These are phyloP conservation scores for Podarcis cretensis DNA, from an alignment of 2,113 vertebrate species.

Conservation along the genomic window DNA sequence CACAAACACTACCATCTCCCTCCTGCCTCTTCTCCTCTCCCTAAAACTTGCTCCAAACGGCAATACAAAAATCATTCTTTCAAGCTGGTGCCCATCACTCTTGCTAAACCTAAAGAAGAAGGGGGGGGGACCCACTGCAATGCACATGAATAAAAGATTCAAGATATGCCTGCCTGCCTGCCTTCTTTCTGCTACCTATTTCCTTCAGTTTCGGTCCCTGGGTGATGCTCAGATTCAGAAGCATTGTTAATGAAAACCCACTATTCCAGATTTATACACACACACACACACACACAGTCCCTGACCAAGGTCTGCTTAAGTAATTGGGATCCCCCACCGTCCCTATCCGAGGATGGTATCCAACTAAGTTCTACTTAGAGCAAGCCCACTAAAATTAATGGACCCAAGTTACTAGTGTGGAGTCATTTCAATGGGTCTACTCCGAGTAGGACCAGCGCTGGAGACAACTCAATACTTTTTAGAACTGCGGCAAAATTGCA, in stretches of 20 bases:
- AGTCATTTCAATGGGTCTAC: no score
- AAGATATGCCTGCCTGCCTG: neutral
- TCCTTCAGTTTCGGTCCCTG: neutral
- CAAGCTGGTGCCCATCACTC: neutral
- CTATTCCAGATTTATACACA: neutral
- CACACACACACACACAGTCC: no score
- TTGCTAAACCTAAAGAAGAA: neutral
- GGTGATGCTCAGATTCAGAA: neutral
- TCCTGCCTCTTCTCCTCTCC: neutral
- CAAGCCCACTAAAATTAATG: no score
- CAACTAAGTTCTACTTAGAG: no score
- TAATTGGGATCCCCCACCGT: no score
- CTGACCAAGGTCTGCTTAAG: neutral
- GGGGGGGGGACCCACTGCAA: neutral
- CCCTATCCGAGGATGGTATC: no score
- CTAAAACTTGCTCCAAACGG: accelerated
- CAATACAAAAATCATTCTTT: neutral
- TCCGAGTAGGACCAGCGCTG: no score
- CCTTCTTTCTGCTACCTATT: neutral
- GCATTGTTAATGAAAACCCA: neutral
- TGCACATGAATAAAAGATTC: conserved; percentile 44
- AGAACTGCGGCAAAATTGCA: neutral
- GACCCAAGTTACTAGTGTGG: no score
- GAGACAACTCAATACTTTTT: neutral
- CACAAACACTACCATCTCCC: neutral